Conservation (phyloP, 2,888 invertebrate species). For the Reticulitermes lucifugus region DNA sequence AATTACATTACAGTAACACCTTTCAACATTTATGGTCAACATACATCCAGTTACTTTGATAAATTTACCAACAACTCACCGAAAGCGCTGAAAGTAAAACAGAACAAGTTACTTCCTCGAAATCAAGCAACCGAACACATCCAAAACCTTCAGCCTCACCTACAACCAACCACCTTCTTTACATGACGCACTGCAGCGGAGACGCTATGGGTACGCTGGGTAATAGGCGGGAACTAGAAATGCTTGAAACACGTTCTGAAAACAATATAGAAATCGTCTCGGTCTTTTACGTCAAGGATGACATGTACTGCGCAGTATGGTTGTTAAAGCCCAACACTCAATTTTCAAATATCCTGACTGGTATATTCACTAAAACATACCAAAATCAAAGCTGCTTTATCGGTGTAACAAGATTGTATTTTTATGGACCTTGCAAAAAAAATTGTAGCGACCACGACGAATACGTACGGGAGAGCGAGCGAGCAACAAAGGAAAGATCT, state of each 20-base stretch:
- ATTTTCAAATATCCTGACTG: too few species aligned
- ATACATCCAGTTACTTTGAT: background rate
- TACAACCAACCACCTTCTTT: background rate
- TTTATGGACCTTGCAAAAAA: too few species aligned
- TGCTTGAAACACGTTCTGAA: background rate
- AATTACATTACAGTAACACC: background rate
- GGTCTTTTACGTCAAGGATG: too few species aligned
- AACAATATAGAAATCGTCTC: background rate
- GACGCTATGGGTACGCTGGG: constrained; percentile 20
- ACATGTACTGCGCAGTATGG: too few species aligned
- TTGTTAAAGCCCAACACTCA: too few species aligned
- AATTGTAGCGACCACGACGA: too few species aligned
- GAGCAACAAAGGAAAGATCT: too few species aligned
- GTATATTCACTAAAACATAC: too few species aligned
- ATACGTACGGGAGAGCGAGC: too few species aligned
- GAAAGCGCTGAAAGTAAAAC: background rate
- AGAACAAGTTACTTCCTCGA: background rate
- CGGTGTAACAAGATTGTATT: too few species aligned
- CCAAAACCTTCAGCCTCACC: background rate
- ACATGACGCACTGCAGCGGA: background rate
- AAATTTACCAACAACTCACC: background rate
- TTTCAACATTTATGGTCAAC: background rate
- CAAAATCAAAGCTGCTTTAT: too few species aligned
- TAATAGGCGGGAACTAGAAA: constrained; percentile 3
- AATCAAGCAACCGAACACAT: background rate